Base-by-base conservation (phyloP, 2,888 invertebrate species). In the Acrocera orbiculus region DNA sequence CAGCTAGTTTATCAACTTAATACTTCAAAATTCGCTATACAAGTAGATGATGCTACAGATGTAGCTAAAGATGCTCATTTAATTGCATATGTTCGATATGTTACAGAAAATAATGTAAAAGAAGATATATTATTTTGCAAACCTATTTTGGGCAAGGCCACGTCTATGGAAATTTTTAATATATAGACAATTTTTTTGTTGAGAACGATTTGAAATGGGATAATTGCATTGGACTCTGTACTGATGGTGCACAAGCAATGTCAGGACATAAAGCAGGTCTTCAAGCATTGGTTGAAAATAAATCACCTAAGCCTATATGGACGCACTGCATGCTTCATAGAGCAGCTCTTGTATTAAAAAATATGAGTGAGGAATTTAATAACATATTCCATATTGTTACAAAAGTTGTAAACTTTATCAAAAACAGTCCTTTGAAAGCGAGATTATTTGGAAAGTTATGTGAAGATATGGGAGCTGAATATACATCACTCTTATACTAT, bases 141-240 rank as follows among this genome's bases (percentile, higher is more conserved):
- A 41, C 40, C 37, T 39, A 39, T 47, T 27, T 35, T 34, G 36
- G 40, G 36, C 35, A 39, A 42, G 25, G 40, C 39, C 17, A 43
- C 41, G 10, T 44, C 40, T 17, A 27, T 36, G 20, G 42, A 45
- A 35, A 42, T 48, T 38, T 47, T 46, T 37, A 31, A 41, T 23
- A 43, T 44, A 38, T 47, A 26, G 41, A 48, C 35, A 38, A 37
- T 35, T 48, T 37, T 33, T 42, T 40, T 16, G 34, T 24, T 32
- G 37, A 42, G 38, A 43, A 45, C 37, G 19, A 39, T 35, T 38
- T 47, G 23, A 32, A 39, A 31, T 48, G 45, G 41, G 39, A 35
- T 20, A 42, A 42, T 30, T 44, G 44, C 39, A 42, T 47, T 11
- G 42, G 41, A 35, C 40, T 47, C 23, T 47, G 42, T 39, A 46